phyloP scores from a whole-genome alignment of 2,113 vertebrate genomes.

The Felis chaus region DNA sequence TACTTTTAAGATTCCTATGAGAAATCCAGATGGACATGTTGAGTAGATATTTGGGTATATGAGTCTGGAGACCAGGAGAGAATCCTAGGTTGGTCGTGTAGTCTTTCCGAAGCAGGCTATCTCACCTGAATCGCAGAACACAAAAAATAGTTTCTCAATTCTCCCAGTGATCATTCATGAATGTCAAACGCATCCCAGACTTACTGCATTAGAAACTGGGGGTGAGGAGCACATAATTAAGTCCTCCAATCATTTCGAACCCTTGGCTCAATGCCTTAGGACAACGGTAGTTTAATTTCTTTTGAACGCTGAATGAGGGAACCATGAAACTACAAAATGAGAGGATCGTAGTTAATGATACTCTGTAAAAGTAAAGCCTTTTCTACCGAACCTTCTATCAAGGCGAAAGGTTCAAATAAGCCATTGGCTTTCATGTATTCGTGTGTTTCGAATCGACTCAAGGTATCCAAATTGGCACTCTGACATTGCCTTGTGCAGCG shows the following conservation, averaged over 20 bases:
- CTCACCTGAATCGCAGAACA: background rate
- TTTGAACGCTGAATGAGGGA: background rate
- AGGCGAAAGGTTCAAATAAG: background rate
- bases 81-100: too few species aligned
- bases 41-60: background rate
- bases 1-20: background rate
- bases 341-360: background rate
- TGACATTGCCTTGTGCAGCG: too few species aligned
- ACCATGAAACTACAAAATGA: background rate
- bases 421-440: background rate
- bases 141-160: background rate
- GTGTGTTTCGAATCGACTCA: background rate
- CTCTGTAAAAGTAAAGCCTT: background rate
- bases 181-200: background rate
- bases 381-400: background rate
- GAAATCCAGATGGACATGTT: background rate
- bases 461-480: background rate
- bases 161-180: background rate
- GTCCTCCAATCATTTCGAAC: background rate
- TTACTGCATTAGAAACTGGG: background rate
- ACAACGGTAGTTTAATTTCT: background rate
- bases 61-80: background rate
- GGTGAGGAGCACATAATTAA: accelerated
- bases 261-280: background rate
- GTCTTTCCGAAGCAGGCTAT: background rate